Base-by-base conservation (phyloP, 2,888 invertebrate species). In the Caenorhabditis plicata region DNA sequence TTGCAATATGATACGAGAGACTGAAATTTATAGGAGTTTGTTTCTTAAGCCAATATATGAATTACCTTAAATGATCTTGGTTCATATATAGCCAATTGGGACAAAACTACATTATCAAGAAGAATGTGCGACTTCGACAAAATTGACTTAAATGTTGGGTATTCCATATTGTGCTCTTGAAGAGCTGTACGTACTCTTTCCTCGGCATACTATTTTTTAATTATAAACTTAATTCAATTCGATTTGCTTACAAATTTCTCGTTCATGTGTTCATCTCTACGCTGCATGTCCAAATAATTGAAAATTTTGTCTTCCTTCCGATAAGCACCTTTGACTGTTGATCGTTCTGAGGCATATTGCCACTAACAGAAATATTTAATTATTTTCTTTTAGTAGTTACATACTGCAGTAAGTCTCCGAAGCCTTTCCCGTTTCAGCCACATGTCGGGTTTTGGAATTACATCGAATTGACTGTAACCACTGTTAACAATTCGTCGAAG, bases 51-150 rank as follows among this genome's bases (percentile, higher is more conserved):
- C 27, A 27, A 23, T 31, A 15, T 17, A 27, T 20, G 29, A 32
- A 52, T 20, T 36, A 78, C 78, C 61, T 73, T 66, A 48, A 79
- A 79, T 1, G 78, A 73, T 32, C 68, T 42, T 15, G 79, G 79
- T 47, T 79, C 79, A 49, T 80, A 80, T 38, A 79, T 69, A 13
- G 80, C 79, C 33, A 79, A 45, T 40, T 80, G 75, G 11, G 79
- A 67, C 11, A 79, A 66, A 9, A 66, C 63, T 20, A 65, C 51
- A 32, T 77, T 74, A 52, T 79, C 77, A 39, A 79, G 55, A 17
- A 77, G 61, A 52, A 79, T 76, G 31, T 80, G 73, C 1, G 79
- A 70, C 36, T 68, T 57, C 31, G 63, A 62, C 27, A 78, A 58
- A 63, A 75, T 73, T 17, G 63, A 65, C 19, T 72, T 64, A 55